Evolutionary conservation across 2,113 vertebrate species (phyloP).

Genomic region (Macquaria ambigua): DNA sequence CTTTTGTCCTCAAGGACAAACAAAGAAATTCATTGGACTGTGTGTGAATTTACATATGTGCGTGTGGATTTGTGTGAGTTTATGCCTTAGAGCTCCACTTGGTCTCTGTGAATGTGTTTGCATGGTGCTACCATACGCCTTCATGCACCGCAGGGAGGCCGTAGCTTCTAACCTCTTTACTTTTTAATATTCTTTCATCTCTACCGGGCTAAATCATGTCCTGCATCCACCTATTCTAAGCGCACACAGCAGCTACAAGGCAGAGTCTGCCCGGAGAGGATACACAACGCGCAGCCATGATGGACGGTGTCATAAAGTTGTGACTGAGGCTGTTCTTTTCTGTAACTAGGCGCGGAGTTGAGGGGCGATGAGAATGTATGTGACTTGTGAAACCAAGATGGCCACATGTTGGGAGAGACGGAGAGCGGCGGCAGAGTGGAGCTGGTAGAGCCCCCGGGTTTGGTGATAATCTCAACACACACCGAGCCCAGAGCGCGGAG

Average conservation of each 20-base stretch:
- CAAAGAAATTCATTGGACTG: constrained; percentile 33
- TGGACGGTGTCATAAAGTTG: constrained; percentile 79
- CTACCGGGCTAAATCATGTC: constrained; percentile 64
- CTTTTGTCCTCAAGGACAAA: constrained; percentile 40
- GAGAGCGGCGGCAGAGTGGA: constrained; percentile 17
- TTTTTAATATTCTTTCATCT: constrained; percentile 76
- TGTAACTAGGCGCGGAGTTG: constrained; percentile 57
- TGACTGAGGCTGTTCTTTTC: constrained; percentile 68
- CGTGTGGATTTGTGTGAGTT: constrained; percentile 31
- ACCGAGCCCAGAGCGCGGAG: constrained; percentile 52
- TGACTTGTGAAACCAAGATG: constrained; percentile 61
- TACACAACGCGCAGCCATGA: constrained; percentile 63
- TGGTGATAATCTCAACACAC: constrained; percentile 64
- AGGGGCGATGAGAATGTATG: constrained; percentile 56
- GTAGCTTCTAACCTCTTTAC: constrained; percentile 70
- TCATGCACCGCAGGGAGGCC: constrained; percentile 34
- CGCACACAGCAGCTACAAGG: constrained; percentile 47
- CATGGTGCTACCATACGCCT: constrained; percentile 33
- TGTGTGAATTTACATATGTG: constrained; percentile 37
- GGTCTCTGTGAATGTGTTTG: constrained; percentile 49
- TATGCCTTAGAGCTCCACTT: constrained; percentile 30
- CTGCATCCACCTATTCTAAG: constrained; percentile 49
- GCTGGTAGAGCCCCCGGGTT: constrained; percentile 62
- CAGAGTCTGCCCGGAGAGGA: constrained; percentile 62
- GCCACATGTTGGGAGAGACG: constrained; percentile 58